Evolutionary conservation across 2,113 vertebrate genomes (phyloP).

Genomic region (Anoplopoma fimbria): DNA sequence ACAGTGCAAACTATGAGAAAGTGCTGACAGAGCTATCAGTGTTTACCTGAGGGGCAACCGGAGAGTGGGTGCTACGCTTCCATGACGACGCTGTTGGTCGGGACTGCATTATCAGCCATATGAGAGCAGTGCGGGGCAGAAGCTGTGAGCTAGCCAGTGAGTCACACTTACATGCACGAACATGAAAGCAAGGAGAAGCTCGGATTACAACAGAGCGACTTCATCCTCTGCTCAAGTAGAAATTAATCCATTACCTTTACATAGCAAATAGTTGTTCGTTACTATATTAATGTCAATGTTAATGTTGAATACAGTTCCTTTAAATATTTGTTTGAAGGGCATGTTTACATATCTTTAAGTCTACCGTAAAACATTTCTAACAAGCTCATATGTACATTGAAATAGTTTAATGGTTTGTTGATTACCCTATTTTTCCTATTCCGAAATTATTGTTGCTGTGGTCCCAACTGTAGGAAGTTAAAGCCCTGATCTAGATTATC

Average conservation of each 20-base stretch:
- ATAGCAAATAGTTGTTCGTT: too few species aligned
- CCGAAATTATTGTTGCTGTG: background rate
- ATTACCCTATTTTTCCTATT: background rate
- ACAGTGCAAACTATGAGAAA: too few species aligned
- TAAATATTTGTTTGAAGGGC: background rate
- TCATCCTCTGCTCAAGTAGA: background rate
- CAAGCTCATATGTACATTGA: background rate
- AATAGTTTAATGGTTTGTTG: background rate
- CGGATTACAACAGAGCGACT: background rate
- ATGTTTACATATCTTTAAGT: background rate
- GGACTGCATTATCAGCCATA: too few species aligned
- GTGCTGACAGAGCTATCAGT: too few species aligned
- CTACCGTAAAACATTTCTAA: background rate
- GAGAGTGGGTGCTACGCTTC: too few species aligned
- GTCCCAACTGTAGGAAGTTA: background rate
- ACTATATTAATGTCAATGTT: background rate
- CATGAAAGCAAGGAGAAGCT: background rate
- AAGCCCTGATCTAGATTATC: background rate
- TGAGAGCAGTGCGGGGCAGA: too few species aligned
- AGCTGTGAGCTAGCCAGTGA: too few species aligned
- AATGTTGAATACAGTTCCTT: too few species aligned
- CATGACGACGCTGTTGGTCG: background rate
- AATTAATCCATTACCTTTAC: background rate
- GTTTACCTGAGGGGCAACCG: too few species aligned
- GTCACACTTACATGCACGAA: too few species aligned